Conservation (phyloP, 1,140 invertebrate genomes). For the Musca domestica region DNA sequence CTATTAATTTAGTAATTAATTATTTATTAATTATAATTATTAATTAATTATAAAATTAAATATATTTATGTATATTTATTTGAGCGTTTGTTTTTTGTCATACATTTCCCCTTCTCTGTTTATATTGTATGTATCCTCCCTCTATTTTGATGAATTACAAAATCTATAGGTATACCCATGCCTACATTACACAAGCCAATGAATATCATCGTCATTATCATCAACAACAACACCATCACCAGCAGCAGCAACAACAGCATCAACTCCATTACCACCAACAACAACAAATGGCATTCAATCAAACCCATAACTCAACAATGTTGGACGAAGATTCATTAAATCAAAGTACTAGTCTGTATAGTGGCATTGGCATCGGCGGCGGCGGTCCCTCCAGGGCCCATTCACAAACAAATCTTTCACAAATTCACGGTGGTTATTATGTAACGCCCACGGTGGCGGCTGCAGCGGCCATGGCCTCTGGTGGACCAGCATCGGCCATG, state of each 20-base stretch:
- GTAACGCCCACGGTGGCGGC: not conserved
- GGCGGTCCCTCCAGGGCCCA: conserved; percentile 27
- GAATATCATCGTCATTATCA: conserved; percentile 49
- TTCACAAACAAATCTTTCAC: conserved; percentile 34
- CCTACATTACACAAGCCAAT: conserved; percentile 53
- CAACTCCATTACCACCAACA: conserved; percentile 29
- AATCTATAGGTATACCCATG: conserved; percentile 51
- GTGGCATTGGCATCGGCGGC: conserved; percentile 8
- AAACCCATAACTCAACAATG: conserved; percentile 38
- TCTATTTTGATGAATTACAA: no score
- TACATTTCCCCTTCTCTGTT: not conserved
- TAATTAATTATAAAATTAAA: not conserved
- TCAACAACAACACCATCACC: conserved; percentile 33
- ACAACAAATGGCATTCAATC: conserved; percentile 22
- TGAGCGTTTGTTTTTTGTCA: no score
- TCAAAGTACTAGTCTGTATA: conserved; percentile 32
- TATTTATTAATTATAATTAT: not conserved
- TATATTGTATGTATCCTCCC: not conserved
- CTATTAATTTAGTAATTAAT: no score
- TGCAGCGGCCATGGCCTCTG: not conserved
- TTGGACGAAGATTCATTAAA: conserved; percentile 33
- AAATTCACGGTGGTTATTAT: conserved; percentile 24
- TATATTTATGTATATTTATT: not conserved
- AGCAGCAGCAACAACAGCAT: conserved; percentile 36
- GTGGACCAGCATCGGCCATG: not conserved